phyloP scores from a whole-genome alignment of 2,888 invertebrate genomes.

The Shargacucullia verbasci region DNA sequence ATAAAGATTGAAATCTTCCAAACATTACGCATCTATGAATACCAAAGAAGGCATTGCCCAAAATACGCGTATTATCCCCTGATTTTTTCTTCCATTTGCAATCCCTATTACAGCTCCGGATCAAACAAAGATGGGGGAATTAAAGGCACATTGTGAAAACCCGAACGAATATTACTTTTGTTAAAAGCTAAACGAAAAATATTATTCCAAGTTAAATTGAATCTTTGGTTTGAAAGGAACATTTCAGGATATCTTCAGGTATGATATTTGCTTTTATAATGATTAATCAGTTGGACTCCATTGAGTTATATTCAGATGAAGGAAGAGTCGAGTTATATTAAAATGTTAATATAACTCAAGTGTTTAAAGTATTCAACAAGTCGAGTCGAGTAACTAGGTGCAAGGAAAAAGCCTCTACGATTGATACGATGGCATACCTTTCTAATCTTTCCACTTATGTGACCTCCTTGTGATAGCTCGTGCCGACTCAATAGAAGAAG shows the following conservation, averaged over 20 bases:
- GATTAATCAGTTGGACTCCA: conserved; percentile 24
- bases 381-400: no score
- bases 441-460: no score
- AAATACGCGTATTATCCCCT: conserved; percentile 33
- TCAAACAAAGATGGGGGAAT: conserved; percentile 56
- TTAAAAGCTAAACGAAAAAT: conserved; percentile 54
- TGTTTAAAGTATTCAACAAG: no score
- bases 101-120: conserved; percentile 46
- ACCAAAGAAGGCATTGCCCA: conserved; percentile 30
- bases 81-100: conserved; percentile 45
- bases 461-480: no score
- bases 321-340: no score
- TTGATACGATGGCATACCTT: no score
- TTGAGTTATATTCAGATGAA: no score
- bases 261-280: conserved; percentile 23
- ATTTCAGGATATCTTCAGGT: conserved; percentile 24
- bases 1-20: conserved; percentile 33
- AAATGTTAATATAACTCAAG: no score
- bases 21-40: conserved; percentile 26
- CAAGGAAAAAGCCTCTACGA: no score
- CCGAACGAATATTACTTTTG: conserved; percentile 54
- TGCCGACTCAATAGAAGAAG: no score
- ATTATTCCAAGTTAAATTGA: conserved; percentile 52
- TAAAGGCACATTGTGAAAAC: conserved; percentile 47
- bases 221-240: conserved; percentile 11